phyloP scores from a whole-genome alignment of 2,113 vertebrate species.

The Eudyptes chrysolophus region DNA sequence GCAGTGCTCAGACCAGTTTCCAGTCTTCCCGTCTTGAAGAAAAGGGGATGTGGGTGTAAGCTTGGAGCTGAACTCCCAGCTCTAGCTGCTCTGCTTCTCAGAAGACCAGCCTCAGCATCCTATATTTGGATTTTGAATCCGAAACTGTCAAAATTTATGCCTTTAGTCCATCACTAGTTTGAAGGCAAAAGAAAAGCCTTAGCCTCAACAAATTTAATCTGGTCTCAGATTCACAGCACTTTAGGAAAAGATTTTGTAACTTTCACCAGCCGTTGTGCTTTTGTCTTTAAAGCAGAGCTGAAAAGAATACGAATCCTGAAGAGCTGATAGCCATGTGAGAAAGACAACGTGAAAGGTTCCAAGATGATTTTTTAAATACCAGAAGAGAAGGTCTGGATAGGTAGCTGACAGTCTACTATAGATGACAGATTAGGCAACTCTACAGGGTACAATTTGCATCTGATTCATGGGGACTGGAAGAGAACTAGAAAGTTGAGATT shows the following conservation, averaged over 20 bases:
- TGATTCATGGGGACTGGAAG: slow-evolving; percentile 6
- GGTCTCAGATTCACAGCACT: not conserved
- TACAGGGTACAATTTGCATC: not conserved
- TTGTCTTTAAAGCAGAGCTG: not conserved
- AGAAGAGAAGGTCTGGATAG: not conserved
- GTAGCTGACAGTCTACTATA: not conserved
- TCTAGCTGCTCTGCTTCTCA: not conserved
- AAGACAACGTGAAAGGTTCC: not conserved
- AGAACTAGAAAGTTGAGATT: not conserved
- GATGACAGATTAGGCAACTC: not conserved
- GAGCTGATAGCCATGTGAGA: not conserved
- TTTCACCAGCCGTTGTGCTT: not conserved
- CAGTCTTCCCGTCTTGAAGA: not conserved
- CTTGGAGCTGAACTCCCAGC: not conserved
- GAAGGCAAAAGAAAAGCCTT: not conserved
- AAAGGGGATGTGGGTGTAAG: not conserved
- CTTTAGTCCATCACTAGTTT: not conserved
- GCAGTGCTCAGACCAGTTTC: not conserved
- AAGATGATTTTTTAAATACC: not conserved
- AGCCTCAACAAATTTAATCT: not conserved
- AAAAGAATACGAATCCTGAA: not conserved
- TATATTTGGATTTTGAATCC: not conserved
- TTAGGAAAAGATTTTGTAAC: not conserved
- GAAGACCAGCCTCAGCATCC: not conserved
- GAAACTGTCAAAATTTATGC: not conserved